A percentile compares a stretch with the other conserved stretches of the same genome.
These are phyloP conservation scores for Holcopasites calliopsidis DNA, from an alignment of 1,140 invertebrate species.

Conservation along the genomic window DNA sequence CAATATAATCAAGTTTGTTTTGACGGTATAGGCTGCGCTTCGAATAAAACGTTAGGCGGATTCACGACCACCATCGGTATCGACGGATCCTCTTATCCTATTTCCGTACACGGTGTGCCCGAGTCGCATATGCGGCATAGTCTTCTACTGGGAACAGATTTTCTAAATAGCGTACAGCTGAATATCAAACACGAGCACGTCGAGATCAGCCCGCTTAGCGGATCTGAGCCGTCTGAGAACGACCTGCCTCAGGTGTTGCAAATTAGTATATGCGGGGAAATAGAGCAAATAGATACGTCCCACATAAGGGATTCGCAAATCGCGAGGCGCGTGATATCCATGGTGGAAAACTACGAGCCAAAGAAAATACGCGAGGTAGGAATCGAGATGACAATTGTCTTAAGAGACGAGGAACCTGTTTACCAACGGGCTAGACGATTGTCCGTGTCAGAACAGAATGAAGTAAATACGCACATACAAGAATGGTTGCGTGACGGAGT, in stretches of 20 bases:
- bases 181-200: neutral
- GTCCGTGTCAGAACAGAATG: neutral
- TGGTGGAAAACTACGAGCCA: neutral
- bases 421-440: constrained; percentile 11
- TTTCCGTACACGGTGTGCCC: neutral
- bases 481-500: neutral
- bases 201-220: neutral
- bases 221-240: neutral
- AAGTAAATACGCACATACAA: neutral
- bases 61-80: neutral
- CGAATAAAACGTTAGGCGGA: neutral
- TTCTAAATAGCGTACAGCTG: neutral
- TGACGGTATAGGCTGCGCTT: neutral
- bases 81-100: neutral
- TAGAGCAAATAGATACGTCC: neutral
- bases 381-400: neutral
- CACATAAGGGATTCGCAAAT: neutral
- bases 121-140: neutral
- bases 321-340: neutral
- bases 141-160: constrained; percentile 6
- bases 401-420: constrained; percentile 4
- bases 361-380: constrained; percentile 5
- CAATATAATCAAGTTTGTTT: neutral
- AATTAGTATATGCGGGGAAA: neutral
- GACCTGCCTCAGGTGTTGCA: constrained; percentile 1